Conservation (phyloP, 2,113 vertebrate species). For the Athene noctua region DNA sequence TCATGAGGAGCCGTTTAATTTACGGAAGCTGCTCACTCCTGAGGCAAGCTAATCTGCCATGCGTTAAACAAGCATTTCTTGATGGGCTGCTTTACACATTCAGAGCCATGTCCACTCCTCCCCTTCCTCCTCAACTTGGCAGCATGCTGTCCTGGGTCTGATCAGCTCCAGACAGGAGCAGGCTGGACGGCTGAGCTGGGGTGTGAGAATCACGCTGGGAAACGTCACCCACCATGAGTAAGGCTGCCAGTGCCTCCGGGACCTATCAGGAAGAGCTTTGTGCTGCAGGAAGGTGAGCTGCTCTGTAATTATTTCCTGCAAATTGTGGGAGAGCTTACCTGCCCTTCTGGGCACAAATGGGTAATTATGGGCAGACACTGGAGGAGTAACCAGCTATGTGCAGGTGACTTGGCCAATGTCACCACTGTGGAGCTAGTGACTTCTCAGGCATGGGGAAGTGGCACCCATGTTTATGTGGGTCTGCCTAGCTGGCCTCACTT, state of each 20-base stretch:
- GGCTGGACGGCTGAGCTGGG: background rate
- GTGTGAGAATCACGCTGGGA: background rate
- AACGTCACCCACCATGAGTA: background rate
- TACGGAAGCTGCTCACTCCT: background rate
- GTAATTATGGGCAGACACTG: background rate
- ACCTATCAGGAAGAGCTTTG: background rate
- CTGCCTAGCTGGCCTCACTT: background rate
- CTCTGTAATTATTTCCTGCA: slow-evolving; percentile 31
- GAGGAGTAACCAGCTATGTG: background rate
- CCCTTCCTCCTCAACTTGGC: background rate
- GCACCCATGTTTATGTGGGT: background rate
- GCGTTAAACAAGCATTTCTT: background rate
- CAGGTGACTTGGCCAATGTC: background rate
- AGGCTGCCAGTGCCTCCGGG: background rate
- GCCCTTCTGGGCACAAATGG: background rate
- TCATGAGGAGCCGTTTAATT: background rate
- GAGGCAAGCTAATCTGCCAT: background rate
- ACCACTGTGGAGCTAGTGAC: background rate
- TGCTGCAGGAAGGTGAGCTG: background rate
- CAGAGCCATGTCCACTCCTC: background rate
- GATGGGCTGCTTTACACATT: background rate
- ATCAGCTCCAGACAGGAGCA: background rate
- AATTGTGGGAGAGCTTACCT: background rate
- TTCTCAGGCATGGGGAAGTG: background rate
- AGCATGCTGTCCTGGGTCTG: background rate